Conservation (phyloP, 2,888 invertebrate species). For the Ligdia adustata region DNA sequence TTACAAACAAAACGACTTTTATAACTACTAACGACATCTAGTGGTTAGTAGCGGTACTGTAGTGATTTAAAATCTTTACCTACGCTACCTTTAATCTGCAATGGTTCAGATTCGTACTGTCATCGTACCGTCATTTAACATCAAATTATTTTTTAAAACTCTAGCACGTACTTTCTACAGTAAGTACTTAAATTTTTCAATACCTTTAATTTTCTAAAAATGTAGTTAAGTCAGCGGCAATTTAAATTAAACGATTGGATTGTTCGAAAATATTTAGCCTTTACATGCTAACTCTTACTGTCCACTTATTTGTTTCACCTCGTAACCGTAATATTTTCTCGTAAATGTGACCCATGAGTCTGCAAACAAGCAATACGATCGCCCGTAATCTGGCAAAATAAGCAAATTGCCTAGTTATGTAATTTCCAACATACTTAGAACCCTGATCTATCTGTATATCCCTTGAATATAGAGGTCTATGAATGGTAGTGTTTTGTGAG, state of each 20-base stretch:
- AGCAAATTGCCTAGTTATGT: conserved; percentile 61
- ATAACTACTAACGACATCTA: conserved; percentile 16
- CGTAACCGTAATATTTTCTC: conserved; percentile 55
- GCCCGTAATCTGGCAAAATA: conserved; percentile 63
- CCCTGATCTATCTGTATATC: conserved; percentile 10
- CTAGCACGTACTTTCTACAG: too few species aligned
- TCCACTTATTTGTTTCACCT: conserved; percentile 11
- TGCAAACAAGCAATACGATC: conserved; percentile 77
- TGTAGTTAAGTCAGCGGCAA: too few species aligned
- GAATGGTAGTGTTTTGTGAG: conserved; percentile 33
- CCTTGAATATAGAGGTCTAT: conserved; percentile 25
- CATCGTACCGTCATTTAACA: too few species aligned
- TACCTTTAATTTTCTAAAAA: too few species aligned
- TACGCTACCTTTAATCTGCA: neutral
- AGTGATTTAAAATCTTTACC: too few species aligned
- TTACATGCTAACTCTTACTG: too few species aligned
- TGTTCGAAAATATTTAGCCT: too few species aligned
- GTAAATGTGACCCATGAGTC: conserved; percentile 68
- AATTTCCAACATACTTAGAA: conserved; percentile 41
- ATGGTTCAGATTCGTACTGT: neutral
- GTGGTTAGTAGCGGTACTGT: conserved; percentile 8
- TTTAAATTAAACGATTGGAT: too few species aligned
- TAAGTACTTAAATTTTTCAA: too few species aligned
- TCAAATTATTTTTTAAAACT: too few species aligned
- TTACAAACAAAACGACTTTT: too few species aligned